A percentile compares a stretch with the other conserved stretches of the same genome.
These are phyloP conservation scores for Dascyllus trimaculatus DNA, from an alignment of 2,113 vertebrate genomes.

Conservation along the genomic window DNA sequence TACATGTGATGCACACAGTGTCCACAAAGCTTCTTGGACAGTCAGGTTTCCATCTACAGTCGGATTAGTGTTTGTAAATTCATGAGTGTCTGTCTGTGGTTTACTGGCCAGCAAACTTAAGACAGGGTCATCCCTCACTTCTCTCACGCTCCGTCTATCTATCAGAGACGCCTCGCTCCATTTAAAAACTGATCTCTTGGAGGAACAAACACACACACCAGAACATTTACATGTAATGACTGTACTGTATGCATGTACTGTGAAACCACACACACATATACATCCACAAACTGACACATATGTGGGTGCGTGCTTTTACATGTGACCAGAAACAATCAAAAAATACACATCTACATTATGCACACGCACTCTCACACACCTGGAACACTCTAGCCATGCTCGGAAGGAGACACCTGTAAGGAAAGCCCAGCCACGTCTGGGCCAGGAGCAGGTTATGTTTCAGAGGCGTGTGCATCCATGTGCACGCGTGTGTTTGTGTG, in stretches of 20 bases:
- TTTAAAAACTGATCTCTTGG: conserved; percentile 28
- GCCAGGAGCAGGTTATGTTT: conserved; percentile 77
- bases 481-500: conserved; percentile 29
- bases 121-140: conserved; percentile 43
- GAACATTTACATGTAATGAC: background rate
- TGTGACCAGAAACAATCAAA: conserved; percentile 2
- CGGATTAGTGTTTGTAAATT: conserved; percentile 71
- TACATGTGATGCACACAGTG: conserved; percentile 17
- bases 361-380: conserved; percentile 29
- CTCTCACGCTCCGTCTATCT: background rate
- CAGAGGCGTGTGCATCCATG: conserved; percentile 47
- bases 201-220: background rate
- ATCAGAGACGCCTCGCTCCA: conserved; percentile 2
- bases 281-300: background rate
- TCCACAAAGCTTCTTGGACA: conserved; percentile 23
- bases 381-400: conserved; percentile 73
- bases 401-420: conserved; percentile 83
- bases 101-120: conserved; percentile 51
- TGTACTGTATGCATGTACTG: background rate
- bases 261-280: background rate
- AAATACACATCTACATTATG: conserved; percentile 1
- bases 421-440: conserved; percentile 81
- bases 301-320: background rate
- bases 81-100: conserved; percentile 72
- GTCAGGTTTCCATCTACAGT: conserved; percentile 56